A percentile compares a stretch with the other conserved stretches of the same genome.
Evolutionary conservation across 2,113 vertebrate species (phyloP).

Genomic region (Labeo rohita): DNA sequence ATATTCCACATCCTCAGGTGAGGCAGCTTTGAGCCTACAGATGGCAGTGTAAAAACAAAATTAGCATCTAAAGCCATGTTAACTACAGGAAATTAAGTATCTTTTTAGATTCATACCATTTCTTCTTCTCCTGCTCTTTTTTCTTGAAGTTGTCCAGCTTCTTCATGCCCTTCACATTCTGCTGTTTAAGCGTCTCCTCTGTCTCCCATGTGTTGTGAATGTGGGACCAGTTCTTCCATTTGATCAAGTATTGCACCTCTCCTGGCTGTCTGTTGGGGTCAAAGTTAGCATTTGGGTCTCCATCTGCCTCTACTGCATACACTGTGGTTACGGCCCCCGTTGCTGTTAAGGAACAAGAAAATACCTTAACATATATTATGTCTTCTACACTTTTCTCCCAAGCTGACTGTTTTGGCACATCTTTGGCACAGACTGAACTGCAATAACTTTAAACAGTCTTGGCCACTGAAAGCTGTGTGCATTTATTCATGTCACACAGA

Average conservation of each 20-base stretch:
- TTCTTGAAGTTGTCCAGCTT: conserved; percentile 99
- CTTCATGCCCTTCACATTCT: conserved; percentile 99
- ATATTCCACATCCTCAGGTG: conserved; percentile 98
- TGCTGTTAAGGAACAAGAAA: conserved; percentile 69
- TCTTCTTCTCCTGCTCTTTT: conserved; percentile 93
- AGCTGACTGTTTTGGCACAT: background rate
- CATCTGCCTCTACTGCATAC: conserved; percentile 95
- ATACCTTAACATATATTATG: background rate
- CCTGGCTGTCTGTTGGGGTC: conserved; percentile 85
- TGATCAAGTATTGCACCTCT: conserved; percentile 94
- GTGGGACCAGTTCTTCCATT: conserved; percentile 99
- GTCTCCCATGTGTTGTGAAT: conserved; percentile 99
- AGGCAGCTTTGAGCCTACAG: conserved; percentile 90
- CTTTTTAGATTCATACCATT: conserved; percentile 78
- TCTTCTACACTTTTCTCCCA: background rate
- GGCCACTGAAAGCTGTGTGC: background rate
- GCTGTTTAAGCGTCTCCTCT: conserved; percentile 92
- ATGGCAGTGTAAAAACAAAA: background rate
- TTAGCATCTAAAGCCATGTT: background rate
- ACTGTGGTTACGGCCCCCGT: conserved; percentile 94
- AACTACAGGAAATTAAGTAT: background rate
- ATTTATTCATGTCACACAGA: background rate
- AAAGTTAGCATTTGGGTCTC: conserved; percentile 90
- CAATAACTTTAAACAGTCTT: background rate
- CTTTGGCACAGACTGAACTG: background rate